Evolutionary conservation across 2,113 vertebrate genomes (phyloP).

Genomic region (Zosterops borbonicus): DNA sequence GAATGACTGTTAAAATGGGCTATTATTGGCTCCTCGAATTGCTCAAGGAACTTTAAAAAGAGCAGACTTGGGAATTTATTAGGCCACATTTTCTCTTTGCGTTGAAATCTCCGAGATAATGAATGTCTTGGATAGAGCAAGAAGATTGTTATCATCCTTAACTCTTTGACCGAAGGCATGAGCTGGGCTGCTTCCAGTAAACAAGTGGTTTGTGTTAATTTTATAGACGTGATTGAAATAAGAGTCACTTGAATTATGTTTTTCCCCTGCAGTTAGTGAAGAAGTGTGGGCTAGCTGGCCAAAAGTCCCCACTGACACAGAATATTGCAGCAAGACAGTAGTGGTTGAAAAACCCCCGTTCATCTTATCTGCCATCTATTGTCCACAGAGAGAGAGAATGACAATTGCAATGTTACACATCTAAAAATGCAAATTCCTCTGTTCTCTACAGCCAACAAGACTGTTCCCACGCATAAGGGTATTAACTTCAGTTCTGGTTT

Average conservation of each 20-base stretch:
- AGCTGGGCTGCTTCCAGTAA: not conserved
- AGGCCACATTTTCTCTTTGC: not conserved
- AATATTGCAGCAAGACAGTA: not conserved
- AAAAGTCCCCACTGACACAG: not conserved
- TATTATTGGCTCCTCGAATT: not conserved
- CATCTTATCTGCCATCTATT: not conserved
- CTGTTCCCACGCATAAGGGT: rapidly evolving
- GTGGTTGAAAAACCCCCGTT: not conserved
- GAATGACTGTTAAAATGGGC: not conserved
- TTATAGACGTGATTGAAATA: not conserved
- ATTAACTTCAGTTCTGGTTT: not conserved
- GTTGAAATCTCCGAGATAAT: not conserved
- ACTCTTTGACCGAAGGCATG: not conserved
- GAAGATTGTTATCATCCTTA: not conserved
- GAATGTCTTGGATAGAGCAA: not conserved
- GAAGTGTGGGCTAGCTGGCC: not conserved
- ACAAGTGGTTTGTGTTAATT: not conserved
- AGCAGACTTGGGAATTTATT: not conserved
- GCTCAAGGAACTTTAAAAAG: not conserved
- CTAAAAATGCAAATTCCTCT: not conserved
- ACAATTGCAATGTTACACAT: not conserved
- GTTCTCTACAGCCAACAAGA: not conserved
- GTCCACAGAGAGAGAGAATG: not conserved
- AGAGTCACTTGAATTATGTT: not conserved
- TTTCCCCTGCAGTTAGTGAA: not conserved